Percentiles rank a stretch among this genome's conserved stretches.
Evolutionary conservation across 2,113 vertebrate species (phyloP).

Genomic region (Cololabis saira): DNA sequence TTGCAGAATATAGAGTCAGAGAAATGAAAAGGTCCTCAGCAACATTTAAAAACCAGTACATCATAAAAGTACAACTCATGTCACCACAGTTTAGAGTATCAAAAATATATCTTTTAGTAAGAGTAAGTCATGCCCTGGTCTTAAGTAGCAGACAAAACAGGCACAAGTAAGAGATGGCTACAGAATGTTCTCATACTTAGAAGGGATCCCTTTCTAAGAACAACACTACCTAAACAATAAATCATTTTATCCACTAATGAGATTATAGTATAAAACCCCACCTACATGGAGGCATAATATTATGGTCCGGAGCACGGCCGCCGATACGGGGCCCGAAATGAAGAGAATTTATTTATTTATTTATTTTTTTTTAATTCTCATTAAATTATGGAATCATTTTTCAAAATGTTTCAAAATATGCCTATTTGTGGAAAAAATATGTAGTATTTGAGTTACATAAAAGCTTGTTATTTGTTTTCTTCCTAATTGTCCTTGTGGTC

Average conservation of each 20-base stretch:
- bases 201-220: constrained; percentile 22
- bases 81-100: not conserved
- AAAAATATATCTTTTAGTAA: too few relatives aligned
- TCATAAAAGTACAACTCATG: not conserved
- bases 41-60: not conserved
- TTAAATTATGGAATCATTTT: too few relatives aligned
- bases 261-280: constrained; percentile 51
- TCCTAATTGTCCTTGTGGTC: too few relatives aligned
- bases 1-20: not conserved
- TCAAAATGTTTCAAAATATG: too few relatives aligned
- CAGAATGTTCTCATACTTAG: constrained; percentile 2
- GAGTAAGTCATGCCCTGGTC: too few relatives aligned
- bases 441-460: too few relatives aligned
- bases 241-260: constrained; percentile 60
- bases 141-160: constrained; percentile 33
- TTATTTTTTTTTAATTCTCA: too few relatives aligned
- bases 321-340: too few relatives aligned
- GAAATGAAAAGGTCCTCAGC: not conserved
- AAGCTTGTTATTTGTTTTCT: too few relatives aligned
- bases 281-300: constrained; percentile 23
- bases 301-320: too few relatives aligned
- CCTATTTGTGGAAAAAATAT: too few relatives aligned
- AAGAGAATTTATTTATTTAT: too few relatives aligned
- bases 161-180: not conserved
- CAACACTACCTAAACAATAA: constrained; percentile 31